Evolutionary conservation across 2,888 invertebrate genomes (phyloP), one percentile per base, ranked within the genome.

Genomic region (Drosophila mercatorum): DNA sequence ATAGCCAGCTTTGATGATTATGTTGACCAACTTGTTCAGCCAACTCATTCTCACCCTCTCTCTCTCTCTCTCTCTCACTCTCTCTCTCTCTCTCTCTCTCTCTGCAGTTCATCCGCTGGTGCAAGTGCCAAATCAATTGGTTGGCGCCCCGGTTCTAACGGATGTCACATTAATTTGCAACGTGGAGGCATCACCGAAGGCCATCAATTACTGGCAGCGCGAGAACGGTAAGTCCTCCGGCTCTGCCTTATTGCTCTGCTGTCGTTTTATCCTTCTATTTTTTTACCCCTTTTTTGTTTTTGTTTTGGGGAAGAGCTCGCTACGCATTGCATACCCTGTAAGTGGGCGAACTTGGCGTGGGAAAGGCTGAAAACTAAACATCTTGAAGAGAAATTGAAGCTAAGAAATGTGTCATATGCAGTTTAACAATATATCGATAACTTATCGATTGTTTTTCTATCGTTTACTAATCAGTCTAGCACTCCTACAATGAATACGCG

Each of bases 121-220:
- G 88, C 97, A 97, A 95, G 97, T 98, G 87, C 97, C 97, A 88
- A 97, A 97, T 94, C 97, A 98, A 94, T 94, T 98, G 92, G 97
- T 98, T 75, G 97, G 97, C 41, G 97, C 97, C 71, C 97, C 97
- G 62, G 95, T 96, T 82, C 95, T 96, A 86, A 96, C 97, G 79
- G 96, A 97, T 93, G 97, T 97, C 91, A 96, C 96, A 71, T 94
- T 98, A 87, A 96, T 97, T 92, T 95, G 95, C 91, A 96, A 96
- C 92, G 97, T 97, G 68, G 98, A 98, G 93, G 97, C 98, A 66
- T 97, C 97, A 66, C 97, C 97, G 43, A 97, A 97, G 93, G 97
- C 97, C 91, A 97, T 98, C 94, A 97, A 97, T 95, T 97, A 97
- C 93, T 97, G 97, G 97, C 97, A 97, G 73, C 95, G 97, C 91